A percentile compares a stretch with the other conserved stretches of the same genome.
These are phyloP conservation scores for Trypoxylus dichotomus DNA, from an alignment of 1,140 invertebrate genomes.

Conservation along the genomic window DNA sequence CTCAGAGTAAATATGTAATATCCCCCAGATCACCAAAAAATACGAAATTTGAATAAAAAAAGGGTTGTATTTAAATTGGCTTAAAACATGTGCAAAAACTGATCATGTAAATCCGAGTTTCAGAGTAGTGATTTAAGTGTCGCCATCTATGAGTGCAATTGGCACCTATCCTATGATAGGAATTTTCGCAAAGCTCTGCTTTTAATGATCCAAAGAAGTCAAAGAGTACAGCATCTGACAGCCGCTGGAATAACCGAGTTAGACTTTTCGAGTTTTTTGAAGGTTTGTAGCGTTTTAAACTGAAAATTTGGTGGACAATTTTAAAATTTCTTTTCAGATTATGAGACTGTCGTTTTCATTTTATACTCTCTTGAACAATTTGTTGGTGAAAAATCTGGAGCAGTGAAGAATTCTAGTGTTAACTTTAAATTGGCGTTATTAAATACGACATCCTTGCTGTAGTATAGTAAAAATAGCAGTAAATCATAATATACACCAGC, in stretches of 20 bases:
- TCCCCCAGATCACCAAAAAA: too few relatives aligned
- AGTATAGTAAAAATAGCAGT: too few relatives aligned
- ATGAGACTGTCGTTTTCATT: neutral
- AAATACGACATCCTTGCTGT: too few relatives aligned
- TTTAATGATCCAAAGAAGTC: neutral
- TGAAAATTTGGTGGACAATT: neutral
- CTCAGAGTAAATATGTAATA: too few relatives aligned
- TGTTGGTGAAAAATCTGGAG: neutral
- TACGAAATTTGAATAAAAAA: too few relatives aligned
- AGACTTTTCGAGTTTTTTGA: conserved; percentile 19
- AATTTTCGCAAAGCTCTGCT: conserved; percentile 8
- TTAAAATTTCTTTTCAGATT: neutral
- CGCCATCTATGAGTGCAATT: conserved; percentile 19
- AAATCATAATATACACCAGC: neutral
- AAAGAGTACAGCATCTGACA: neutral
- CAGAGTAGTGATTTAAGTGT: neutral
- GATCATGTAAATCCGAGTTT: too few relatives aligned
- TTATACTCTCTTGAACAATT: neutral
- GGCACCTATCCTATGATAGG: neutral
- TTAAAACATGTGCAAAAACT: too few relatives aligned
- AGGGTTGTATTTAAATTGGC: too few relatives aligned
- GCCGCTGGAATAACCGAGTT: conserved; percentile 14
- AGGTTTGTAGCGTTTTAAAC: neutral
- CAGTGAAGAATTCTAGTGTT: neutral
- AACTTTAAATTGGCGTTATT: neutral